Conservation (phyloP, 1,140 invertebrate species). For the Anastrepha obliqua region DNA sequence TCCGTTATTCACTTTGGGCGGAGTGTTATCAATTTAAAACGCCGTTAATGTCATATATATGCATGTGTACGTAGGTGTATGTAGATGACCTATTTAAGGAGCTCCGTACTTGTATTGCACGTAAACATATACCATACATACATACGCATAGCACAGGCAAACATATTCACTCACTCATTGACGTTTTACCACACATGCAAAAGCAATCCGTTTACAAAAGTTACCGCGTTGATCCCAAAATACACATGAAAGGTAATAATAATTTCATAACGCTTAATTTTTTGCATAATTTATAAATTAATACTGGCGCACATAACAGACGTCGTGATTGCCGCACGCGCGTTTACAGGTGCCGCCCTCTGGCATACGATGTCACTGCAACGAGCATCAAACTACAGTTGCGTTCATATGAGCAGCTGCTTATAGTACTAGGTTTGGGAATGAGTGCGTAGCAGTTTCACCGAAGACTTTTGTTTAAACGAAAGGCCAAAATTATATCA, state of each 20-base stretch:
- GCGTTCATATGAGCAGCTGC: neutral
- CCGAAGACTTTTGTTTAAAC: too few relatives aligned
- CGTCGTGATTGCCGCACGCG: neutral
- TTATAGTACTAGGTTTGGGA: neutral
- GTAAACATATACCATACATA: neutral
- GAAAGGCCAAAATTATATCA: too few relatives aligned
- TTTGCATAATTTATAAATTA: slow-evolving; percentile 44
- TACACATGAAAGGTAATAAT: slow-evolving; percentile 41
- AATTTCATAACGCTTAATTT: slow-evolving; percentile 50
- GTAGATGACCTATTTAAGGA: slow-evolving; percentile 14
- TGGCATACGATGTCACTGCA: neutral
- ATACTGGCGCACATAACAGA: neutral
- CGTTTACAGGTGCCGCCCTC: neutral
- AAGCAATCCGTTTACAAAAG: neutral
- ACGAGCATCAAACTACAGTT: neutral
- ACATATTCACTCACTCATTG: too few relatives aligned
- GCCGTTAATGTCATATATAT: neutral
- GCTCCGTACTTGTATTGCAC: neutral
- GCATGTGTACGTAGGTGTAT: neutral
- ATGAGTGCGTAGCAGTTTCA: too few relatives aligned
- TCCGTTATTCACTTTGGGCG: neutral
- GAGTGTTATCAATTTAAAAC: slow-evolving; percentile 11
- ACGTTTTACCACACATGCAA: neutral
- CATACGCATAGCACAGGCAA: neutral
- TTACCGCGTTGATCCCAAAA: slow-evolving; percentile 32